Evolutionary conservation across 2,888 invertebrate genomes (phyloP).

Genomic region (Rhynchonema sp.): DNA sequence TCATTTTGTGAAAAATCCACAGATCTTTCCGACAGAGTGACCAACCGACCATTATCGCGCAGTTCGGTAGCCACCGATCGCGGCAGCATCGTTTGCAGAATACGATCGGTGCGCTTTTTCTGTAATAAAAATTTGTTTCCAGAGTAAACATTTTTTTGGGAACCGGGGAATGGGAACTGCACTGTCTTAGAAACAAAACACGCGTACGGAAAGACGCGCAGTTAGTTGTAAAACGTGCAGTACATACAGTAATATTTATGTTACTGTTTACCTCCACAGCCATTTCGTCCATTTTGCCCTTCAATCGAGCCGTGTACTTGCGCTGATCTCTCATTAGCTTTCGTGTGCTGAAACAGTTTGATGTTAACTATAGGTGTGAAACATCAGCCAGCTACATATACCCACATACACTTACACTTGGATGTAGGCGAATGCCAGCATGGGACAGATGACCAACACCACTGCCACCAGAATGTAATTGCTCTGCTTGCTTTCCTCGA

Average conservation of each 20-base stretch:
- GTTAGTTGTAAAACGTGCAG: too few species aligned
- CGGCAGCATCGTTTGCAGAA: slow-evolving; percentile 4
- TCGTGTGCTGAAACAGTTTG: neutral
- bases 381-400: too few species aligned
- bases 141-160: too few species aligned
- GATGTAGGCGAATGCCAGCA: neutral
- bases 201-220: too few species aligned
- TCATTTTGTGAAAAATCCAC: neutral
- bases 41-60: neutral
- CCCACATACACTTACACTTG: neutral
- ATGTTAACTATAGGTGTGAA: too few species aligned
- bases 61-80: slow-evolving; percentile 2
- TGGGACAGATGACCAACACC: neutral
- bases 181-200: too few species aligned
- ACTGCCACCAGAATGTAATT: neutral
- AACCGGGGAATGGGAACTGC: too few species aligned
- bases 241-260: too few species aligned
- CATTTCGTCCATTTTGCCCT: neutral
- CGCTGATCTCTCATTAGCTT: neutral
- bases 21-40: neutral
- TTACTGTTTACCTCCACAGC: neutral
- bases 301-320: neutral
- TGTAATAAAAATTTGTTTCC: too few species aligned
- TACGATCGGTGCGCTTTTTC: neutral
- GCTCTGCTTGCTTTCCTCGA: too few species aligned